phyloP scores from a whole-genome alignment of 2,113 vertebrate genomes.

The Paedocypris sp. region DNA sequence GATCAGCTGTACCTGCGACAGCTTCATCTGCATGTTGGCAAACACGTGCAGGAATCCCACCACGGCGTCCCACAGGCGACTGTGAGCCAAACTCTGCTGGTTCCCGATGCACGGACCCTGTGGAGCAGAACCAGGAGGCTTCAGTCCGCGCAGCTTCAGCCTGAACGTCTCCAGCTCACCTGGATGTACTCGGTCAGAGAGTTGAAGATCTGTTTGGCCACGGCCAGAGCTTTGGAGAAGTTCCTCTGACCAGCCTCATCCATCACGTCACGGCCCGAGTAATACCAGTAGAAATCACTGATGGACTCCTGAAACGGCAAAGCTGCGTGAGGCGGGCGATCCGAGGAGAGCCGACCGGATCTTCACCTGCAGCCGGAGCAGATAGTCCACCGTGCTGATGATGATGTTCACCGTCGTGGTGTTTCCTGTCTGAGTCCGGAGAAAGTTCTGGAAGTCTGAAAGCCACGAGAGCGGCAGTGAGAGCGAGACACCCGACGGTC shows the following conservation, averaged over 20 bases:
- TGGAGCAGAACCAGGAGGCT: too few species aligned
- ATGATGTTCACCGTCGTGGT: slow-evolving; percentile 96
- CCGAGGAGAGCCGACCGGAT: too few species aligned
- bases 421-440: slow-evolving; percentile 94
- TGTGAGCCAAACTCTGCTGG: slow-evolving; percentile 94
- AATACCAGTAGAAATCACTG: slow-evolving; percentile 99
- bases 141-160: too few species aligned
- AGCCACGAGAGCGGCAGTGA: background rate
- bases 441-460: slow-evolving; percentile 93
- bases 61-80: slow-evolving; percentile 91
- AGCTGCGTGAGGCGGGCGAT: background rate
- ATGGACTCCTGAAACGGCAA: slow-evolving; percentile 77
- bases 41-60: slow-evolving; percentile 96
- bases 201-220: slow-evolving; percentile 97
- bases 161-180: slow-evolving; percentile 54
- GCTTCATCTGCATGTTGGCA: slow-evolving; percentile 99
- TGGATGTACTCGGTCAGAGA: slow-evolving; percentile 98
- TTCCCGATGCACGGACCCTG: slow-evolving; percentile 93
- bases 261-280: slow-evolving; percentile 92
- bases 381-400: slow-evolving; percentile 94
- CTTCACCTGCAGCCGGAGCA: slow-evolving; percentile 84
- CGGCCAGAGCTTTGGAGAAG: slow-evolving; percentile 90
- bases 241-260: slow-evolving; percentile 93
- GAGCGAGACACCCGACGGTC: too few species aligned
- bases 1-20: slow-evolving; percentile 81